Evolutionary conservation across 2,113 vertebrate species (phyloP), one percentile per base, ranked within the genome.

Genomic region (Apeltes quadracus): DNA sequence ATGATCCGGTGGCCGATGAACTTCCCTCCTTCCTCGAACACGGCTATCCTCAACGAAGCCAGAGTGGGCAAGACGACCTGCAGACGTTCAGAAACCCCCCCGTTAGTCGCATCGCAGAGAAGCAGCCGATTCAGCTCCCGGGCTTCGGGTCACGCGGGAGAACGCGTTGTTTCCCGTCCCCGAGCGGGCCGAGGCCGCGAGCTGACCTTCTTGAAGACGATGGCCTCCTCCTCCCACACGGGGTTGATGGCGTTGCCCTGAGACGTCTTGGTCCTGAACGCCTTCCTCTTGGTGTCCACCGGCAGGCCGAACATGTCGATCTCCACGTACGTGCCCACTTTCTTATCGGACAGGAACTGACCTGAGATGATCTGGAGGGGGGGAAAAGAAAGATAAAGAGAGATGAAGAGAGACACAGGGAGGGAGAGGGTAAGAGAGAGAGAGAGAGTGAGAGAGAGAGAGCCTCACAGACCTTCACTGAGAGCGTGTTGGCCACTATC

Each of bases 301-400:
- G 98, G 98, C 29, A 99, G 89, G 13, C 98, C 98, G 75, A 96
- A 98, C 98, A 98, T 99, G 76, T 99, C 98, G 0, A 99, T 96
- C 91, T 99, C 98, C 69, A 97, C 97, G 0, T 97, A 99, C 3
- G 96, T 98, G 43, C 97, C 96, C 0, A 99, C 97, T 92, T 96
- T 98, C 90, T 96, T 98, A 84, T 99, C 98, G 1, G 97, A 97
- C 84, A 99, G 94, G 84, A 99, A 98, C 87, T 99, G 98, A 55
- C 97, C 97, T 14, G 98, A 99, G 92, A 99, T 98, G 23, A 99
- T 96, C 98, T 99, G 78, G 58, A 82, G 87, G 76, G 48, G 0
- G 0, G 15, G 34, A 14, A 6, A 34, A 7, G 1, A 34, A 7
- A 22, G 11, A 66, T 2, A 23, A 25, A 59, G 20, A 46, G 14